phyloP scores from a whole-genome alignment of 2,797 vertebrate genomes.

The Gymnocypris eckloni region DNA sequence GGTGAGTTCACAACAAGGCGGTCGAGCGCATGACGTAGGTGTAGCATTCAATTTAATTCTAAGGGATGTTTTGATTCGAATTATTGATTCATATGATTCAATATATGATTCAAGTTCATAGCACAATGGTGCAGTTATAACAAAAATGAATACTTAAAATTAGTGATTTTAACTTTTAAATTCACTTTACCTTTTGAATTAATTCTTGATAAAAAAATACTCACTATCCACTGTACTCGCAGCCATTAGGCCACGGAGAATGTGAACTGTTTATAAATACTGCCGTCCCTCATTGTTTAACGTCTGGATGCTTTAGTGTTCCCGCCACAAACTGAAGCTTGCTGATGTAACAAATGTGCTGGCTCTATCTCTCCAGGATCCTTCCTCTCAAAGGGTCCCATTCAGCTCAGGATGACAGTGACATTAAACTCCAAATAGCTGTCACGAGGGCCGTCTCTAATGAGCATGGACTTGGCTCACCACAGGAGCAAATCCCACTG shows the following conservation, averaged over 20 bases:
- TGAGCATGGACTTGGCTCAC: slow-evolving; percentile 34
- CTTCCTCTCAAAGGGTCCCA: slow-evolving; percentile 46
- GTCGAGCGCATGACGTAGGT: too few species aligned
- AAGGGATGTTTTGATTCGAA: not conserved
- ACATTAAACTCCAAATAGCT: slow-evolving; percentile 48
- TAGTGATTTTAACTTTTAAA: not conserved
- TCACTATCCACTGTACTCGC: not conserved
- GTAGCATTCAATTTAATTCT: not conserved
- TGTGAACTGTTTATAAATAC: slow-evolving; percentile 32
- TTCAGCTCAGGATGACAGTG: slow-evolving; percentile 36
- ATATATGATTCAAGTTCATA: not conserved
- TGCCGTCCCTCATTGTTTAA: slow-evolving; percentile 10
- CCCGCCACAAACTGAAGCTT: not conserved
- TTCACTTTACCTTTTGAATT: not conserved
- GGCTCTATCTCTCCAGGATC: slow-evolving; percentile 2
- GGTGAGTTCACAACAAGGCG: too few species aligned
- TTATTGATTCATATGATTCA: too few species aligned
- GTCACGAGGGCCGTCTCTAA: slow-evolving; percentile 53
- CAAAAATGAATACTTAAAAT: not conserved
- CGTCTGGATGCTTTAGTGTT: not conserved
- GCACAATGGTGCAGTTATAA: not conserved
- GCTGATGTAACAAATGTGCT: slow-evolving; percentile 11
- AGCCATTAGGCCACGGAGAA: not conserved
- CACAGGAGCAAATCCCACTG: not conserved
- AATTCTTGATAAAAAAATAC: not conserved